These are phyloP conservation scores for Tachycineta bicolor DNA, from an alignment of 2,113 vertebrate genomes.

Conservation along the genomic window DNA sequence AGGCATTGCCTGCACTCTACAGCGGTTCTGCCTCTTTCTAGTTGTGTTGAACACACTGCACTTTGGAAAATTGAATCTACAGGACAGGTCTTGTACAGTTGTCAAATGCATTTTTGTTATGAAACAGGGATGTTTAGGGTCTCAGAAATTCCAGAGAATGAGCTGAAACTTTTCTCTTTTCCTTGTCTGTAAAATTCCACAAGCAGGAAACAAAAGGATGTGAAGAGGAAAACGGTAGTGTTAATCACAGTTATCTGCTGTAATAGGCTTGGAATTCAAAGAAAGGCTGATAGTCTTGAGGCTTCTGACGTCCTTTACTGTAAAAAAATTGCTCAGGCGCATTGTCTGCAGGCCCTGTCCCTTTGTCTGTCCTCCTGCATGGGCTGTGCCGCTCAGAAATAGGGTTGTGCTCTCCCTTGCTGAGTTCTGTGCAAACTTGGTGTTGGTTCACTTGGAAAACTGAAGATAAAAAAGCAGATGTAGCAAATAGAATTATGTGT, in stretches of 20 bases:
- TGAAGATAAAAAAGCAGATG: not conserved
- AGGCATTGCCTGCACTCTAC: rapidly evolving
- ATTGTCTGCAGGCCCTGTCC: not conserved
- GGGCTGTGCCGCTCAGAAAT: not conserved
- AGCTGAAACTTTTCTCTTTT: not conserved
- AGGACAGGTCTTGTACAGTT: not conserved
- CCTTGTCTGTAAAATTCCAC: not conserved
- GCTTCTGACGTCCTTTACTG: not conserved
- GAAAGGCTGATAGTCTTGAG: not conserved
- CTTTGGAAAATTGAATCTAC: not conserved
- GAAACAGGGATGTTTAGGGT: not conserved
- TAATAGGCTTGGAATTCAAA: not conserved
- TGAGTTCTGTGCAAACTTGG: not conserved
- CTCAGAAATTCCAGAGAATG: not conserved
- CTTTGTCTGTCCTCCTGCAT: not conserved
- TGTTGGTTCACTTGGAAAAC: not conserved
- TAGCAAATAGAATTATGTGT: not conserved
- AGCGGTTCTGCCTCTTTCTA: not conserved
- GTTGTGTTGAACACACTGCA: not conserved
- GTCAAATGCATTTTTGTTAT: not conserved
- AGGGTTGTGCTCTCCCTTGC: not conserved
- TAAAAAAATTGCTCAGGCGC: not conserved
- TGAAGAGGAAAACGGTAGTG: not conserved
- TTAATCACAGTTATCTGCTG: not conserved
- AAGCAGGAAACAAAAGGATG: rapidly evolving